Evolutionary conservation across 2,113 vertebrate genomes (phyloP).

Genomic region (Trichomycterus rosablanca): DNA sequence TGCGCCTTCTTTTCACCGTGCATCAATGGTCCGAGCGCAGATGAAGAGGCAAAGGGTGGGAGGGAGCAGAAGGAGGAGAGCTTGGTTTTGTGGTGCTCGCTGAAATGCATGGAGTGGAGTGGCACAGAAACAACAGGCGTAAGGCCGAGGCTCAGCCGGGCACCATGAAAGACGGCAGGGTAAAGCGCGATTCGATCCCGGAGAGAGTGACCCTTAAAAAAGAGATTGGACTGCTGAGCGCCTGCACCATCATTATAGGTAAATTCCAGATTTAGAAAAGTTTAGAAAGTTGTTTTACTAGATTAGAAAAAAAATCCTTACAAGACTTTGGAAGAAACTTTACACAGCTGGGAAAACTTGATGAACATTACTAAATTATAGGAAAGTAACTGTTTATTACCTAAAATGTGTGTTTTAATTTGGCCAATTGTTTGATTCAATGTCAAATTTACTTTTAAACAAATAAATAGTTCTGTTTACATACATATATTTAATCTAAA

Average conservation of each 20-base stretch:
- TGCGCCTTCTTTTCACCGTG: constrained; percentile 64
- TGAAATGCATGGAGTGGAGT: constrained; percentile 69
- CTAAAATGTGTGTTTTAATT: too few relatives aligned
- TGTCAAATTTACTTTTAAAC: too few relatives aligned
- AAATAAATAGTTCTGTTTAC: too few relatives aligned
- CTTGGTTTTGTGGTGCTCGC: constrained; percentile 45
- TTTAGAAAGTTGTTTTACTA: not conserved
- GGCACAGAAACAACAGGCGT: constrained; percentile 49
- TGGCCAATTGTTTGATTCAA: too few relatives aligned
- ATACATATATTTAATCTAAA: too few relatives aligned
- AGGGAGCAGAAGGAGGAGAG: constrained; percentile 51
- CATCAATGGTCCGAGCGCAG: constrained; percentile 58
- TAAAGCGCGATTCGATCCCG: constrained; percentile 44
- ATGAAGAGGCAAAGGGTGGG: too few relatives aligned
- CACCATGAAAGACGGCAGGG: constrained; percentile 43
- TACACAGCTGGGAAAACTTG: too few relatives aligned
- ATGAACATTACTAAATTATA: too few relatives aligned
- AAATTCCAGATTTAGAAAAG: constrained; percentile 39
- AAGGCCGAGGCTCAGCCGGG: constrained; percentile 40
- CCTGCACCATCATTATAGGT: constrained; percentile 87
- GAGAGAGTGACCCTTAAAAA: constrained; percentile 81
- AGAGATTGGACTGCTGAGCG: constrained; percentile 81
- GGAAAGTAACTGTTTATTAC: too few relatives aligned
- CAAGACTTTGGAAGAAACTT: not conserved
- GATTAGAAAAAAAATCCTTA: not conserved